Conservation (phyloP, 2,888 invertebrate species). For the Agrotis ipsilon region DNA sequence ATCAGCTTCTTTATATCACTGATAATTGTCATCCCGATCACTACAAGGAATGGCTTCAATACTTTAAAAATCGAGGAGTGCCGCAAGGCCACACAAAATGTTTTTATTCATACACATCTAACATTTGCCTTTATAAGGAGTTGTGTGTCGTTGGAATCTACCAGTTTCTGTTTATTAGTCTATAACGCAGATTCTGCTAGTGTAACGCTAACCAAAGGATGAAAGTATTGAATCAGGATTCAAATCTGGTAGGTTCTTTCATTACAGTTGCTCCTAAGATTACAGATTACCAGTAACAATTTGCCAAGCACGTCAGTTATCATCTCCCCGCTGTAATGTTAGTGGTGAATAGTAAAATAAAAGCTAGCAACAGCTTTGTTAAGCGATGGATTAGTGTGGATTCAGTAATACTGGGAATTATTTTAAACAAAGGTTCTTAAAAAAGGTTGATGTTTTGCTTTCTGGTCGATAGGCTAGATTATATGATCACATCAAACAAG, state of each 20-base stretch:
- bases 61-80: conserved; percentile 38
- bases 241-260: conserved; percentile 31
- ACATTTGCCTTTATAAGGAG: conserved; percentile 31
- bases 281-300: conserved; percentile 47
- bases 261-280: conserved; percentile 41
- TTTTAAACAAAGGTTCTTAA: conserved; percentile 10
- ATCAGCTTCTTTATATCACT: conserved; percentile 42
- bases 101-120: conserved; percentile 31
- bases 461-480: neutral
- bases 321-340: conserved; percentile 54
- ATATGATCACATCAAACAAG: conserved; percentile 11
- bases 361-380: conserved; percentile 44
- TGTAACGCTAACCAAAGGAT: conserved; percentile 3
- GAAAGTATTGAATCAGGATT: conserved; percentile 25
- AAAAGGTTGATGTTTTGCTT: neutral
- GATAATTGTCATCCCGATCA: conserved; percentile 48
- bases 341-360: conserved; percentile 57
- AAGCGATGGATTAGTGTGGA: conserved; percentile 50
- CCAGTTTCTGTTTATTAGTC: conserved; percentile 3
- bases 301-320: conserved; percentile 57
- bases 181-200: neutral
- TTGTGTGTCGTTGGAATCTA: conserved; percentile 30
- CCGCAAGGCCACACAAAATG: conserved; percentile 50
- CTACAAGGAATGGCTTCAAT: conserved; percentile 36
- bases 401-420: neutral